Percentiles rank a stretch among this genome's conserved stretches.
These are phyloP conservation scores for Eupithecia pulchellata DNA, from an alignment of 2,888 invertebrate genomes.

Conservation along the genomic window DNA sequence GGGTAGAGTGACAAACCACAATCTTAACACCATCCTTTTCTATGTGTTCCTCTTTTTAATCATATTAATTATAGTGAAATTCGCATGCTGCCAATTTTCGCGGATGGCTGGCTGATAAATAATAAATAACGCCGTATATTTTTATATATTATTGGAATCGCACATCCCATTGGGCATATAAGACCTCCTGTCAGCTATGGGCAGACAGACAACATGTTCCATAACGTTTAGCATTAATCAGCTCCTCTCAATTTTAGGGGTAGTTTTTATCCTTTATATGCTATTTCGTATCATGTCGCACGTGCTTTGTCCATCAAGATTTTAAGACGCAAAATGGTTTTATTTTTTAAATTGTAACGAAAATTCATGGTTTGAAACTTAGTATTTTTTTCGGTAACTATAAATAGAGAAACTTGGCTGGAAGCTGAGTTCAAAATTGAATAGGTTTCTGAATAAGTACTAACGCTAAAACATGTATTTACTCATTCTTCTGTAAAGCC, in stretches of 20 bases:
- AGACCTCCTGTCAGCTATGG: background rate
- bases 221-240: slow-evolving; percentile 1
- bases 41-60: background rate
- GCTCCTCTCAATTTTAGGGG: background rate
- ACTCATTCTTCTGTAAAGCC: background rate
- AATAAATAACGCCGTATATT: background rate
- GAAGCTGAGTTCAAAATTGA: background rate
- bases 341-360: background rate
- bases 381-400: background rate
- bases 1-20: background rate
- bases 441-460: background rate
- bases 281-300: slow-evolving; percentile 6
- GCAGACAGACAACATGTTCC: background rate
- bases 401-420: background rate
- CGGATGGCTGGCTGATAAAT: background rate
- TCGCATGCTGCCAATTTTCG: background rate
- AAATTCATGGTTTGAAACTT: background rate
- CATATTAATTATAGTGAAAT: background rate
- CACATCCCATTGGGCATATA: background rate
- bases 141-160: background rate
- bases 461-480: background rate
- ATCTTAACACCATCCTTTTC: slow-evolving; percentile 1
- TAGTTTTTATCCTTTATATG: background rate
- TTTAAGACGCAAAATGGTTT: background rate
- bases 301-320: background rate